A percentile compares a stretch with the other conserved stretches of the same genome.
phyloP scores from a whole-genome alignment of 2,888 invertebrate species.

The Neoaliturus tenellus region DNA sequence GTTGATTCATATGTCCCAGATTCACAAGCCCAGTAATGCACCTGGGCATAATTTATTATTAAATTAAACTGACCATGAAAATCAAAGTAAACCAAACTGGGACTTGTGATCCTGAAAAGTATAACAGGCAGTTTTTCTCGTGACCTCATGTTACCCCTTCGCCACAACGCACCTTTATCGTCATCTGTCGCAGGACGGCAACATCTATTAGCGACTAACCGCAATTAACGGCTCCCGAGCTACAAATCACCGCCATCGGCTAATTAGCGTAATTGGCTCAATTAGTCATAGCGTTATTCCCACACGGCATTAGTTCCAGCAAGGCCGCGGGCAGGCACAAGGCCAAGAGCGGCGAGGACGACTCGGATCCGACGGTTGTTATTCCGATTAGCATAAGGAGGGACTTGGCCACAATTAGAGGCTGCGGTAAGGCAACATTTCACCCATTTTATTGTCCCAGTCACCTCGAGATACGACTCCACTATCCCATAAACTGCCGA shows the following conservation, averaged over 20 bases:
- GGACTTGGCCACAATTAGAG: conserved; percentile 44
- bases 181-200: too few species aligned
- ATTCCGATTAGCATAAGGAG: conserved; percentile 52
- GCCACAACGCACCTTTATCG: too few species aligned
- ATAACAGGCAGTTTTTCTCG: too few species aligned
- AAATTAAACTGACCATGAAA: too few species aligned
- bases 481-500: conserved; percentile 23
- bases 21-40: too few species aligned
- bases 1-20: too few species aligned
- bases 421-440: conserved; percentile 34
- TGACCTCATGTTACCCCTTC: too few species aligned
- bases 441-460: conserved; percentile 37
- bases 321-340: background rate
- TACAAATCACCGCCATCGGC: background rate
- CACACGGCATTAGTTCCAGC: conserved; percentile 6
- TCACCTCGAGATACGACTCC: conserved; percentile 21
- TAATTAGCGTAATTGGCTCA: background rate
- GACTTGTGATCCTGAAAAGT: too few species aligned
- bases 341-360: conserved; percentile 20
- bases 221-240: background rate
- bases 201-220: too few species aligned
- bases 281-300: background rate
- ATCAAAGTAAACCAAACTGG: too few species aligned
- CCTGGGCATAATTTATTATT: too few species aligned
- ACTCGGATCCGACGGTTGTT: background rate